Percentiles rank a stretch among this genome's conserved stretches.
phyloP scores from a whole-genome alignment of 2,888 invertebrate genomes.

The Spodoptera littoralis region DNA sequence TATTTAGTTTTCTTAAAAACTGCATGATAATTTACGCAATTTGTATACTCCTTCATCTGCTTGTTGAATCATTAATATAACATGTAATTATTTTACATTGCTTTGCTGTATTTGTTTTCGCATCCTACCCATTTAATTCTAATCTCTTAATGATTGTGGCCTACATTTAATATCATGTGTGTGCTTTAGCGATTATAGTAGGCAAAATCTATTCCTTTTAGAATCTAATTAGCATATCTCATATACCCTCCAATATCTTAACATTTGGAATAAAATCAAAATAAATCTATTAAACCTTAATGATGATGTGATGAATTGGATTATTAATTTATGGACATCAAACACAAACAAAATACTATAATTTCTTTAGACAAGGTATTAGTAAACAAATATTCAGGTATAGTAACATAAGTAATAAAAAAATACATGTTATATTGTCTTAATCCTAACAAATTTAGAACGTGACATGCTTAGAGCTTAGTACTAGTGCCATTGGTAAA shows the following conservation, averaged over 20 bases:
- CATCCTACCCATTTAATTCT: neutral
- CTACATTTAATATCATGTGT: neutral
- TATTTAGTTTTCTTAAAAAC: neutral
- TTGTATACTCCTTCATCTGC: too few species aligned
- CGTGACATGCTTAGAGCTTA: too few species aligned
- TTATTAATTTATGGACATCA: too few species aligned
- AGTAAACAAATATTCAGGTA: too few species aligned
- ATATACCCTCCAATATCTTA: neutral
- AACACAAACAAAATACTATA: too few species aligned
- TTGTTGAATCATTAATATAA: neutral
- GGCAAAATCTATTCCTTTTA: conserved; percentile 5
- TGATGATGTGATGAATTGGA: too few species aligned
- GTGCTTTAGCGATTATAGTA: conserved; percentile 30
- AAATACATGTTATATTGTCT: too few species aligned
- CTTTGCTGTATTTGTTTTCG: conserved; percentile 4
- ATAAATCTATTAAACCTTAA: neutral
- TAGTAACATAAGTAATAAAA: too few species aligned
- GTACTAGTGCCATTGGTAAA: too few species aligned
- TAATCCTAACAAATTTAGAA: too few species aligned
- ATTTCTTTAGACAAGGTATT: too few species aligned
- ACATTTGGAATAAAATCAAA: neutral
- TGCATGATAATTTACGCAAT: neutral
- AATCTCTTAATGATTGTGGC: conserved; percentile 16
- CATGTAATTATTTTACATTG: neutral
- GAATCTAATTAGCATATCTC: conserved; percentile 5